Evolutionary conservation across 1,140 invertebrate genomes (phyloP), one percentile per base, ranked within the genome.

Genomic region (Lanistes nyassanus): DNA sequence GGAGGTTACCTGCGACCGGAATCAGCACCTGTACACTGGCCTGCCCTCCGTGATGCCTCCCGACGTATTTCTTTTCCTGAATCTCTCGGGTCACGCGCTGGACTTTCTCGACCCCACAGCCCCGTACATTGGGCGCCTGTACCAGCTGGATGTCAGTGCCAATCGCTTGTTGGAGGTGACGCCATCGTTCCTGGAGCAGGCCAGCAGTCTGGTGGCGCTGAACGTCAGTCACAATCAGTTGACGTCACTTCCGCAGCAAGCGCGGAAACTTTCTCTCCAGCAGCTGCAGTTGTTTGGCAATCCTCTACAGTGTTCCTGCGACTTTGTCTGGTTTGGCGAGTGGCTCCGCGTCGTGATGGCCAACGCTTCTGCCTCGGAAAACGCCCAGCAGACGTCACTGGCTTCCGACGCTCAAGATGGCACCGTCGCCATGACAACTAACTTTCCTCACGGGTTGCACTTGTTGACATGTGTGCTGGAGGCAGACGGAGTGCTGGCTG

Each of bases 311-410:
- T 65, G 62, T 23, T 65, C 62, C 26, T 65, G 62, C 13, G 29
- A 23, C 62, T 37, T 65, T 23, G 26, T 65, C 9, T 65, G 62
- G 62, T 65, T 65, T 9, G 62, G 62, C 13, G 36, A 65, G 21
- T 65, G 62, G 62, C 21, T 65, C 29, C 26, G 36, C 4, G n/a
- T 31, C 7, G 9, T 9, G 62, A 9, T 9, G 0, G 26, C 26
- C 62, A 36, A 29, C 26, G 62, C 23, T 9, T 31, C 26, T 9
- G 9, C 36, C 26, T 31, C 36, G 11, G 11, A 11, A 11, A 21
- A 29, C 21, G 62, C 2, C 36, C 2, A 1, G 21, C 29, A 26
- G 21, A 13, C 62, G 29, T 36, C 39, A 65, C 29, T 23, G 36
- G 34, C 2, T 23, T 6, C 29, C 34, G 36, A 13, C 26, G 3